These are phyloP conservation scores for Mastomys natalensis DNA, from an alignment of 2,113 vertebrate species.

Conservation along the genomic window DNA sequence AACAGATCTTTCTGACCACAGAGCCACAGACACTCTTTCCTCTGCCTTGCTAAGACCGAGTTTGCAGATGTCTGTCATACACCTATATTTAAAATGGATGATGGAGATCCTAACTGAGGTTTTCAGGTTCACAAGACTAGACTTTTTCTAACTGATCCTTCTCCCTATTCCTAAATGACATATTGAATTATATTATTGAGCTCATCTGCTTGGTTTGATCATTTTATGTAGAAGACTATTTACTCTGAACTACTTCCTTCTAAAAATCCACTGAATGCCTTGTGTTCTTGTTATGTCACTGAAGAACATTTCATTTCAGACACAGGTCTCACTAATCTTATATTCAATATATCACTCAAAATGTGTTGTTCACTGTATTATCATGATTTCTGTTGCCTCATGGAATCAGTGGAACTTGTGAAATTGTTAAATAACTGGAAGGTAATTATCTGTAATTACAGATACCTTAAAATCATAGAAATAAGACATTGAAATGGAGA, in stretches of 20 bases:
- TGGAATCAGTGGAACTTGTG: not conserved
- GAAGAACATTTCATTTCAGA: not conserved
- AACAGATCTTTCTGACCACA: too few species aligned
- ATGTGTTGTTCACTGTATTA: accelerated
- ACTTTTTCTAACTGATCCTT: not conserved
- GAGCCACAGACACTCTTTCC: not conserved
- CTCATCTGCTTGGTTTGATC: not conserved
- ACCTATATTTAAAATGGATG: not conserved
- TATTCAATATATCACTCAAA: not conserved
- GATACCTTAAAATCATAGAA: not conserved
- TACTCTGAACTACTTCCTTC: not conserved
- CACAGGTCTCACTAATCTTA: not conserved
- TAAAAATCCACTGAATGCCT: not conserved
- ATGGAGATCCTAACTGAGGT: not conserved
- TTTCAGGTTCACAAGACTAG: not conserved
- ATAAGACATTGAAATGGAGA: not conserved
- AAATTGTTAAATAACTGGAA: not conserved
- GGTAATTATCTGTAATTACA: not conserved
- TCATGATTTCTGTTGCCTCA: not conserved
- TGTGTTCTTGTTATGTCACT: not conserved
- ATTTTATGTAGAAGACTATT: too few species aligned
- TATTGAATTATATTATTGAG: not conserved
- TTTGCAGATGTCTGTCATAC: not conserved
- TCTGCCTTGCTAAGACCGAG: not conserved
- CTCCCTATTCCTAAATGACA: not conserved